phyloP scores from a whole-genome alignment of 1,140 invertebrate species.

The Sminthurides bifidus region DNA sequence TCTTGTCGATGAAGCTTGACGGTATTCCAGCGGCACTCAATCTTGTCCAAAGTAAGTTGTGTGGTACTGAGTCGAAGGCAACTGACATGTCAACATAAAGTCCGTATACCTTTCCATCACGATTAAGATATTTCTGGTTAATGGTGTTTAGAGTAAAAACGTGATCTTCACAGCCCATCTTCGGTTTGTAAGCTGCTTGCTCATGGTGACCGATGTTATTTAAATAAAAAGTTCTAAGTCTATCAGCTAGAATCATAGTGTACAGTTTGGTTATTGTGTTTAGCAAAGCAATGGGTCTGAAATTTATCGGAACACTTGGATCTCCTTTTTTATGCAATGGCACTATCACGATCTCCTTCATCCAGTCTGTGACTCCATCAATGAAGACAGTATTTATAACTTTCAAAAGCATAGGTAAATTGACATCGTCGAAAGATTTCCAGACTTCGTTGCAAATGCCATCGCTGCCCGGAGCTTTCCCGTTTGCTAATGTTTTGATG shows the following conservation, averaged over 20 bases:
- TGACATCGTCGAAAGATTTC: not conserved
- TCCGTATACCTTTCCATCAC: constrained; percentile 8
- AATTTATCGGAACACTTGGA: not conserved
- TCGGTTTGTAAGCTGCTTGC: constrained; percentile 16
- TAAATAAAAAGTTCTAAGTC: constrained; percentile 1
- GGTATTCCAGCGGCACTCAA: not conserved
- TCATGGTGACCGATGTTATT: constrained; percentile 4
- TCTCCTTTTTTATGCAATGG: constrained; percentile 17
- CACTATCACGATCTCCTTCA: not conserved
- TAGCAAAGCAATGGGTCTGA: constrained; percentile 10
- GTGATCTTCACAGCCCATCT: constrained; percentile 6
- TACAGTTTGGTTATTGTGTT: constrained; percentile 27
- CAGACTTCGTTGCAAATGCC: constrained; percentile 18
- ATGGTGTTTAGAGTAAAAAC: constrained; percentile 7
- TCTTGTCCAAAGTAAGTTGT: constrained; percentile 7
- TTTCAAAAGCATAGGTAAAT: not conserved
- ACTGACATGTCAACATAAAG: constrained; percentile 14
- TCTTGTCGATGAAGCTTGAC: constrained; percentile 5
- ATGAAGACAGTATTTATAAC: not conserved
- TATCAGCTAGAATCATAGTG: constrained; percentile 17
- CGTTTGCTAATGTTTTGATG: constrained; percentile 4
- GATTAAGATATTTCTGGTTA: not conserved
- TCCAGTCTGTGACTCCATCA: not conserved
- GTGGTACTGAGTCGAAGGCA: constrained; percentile 20
- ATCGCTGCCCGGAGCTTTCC: constrained; percentile 8